Percentiles rank a stretch among this genome's conserved stretches.
phyloP scores from a whole-genome alignment of 2,888 invertebrate genomes.

The Hyppa rectilinea region DNA sequence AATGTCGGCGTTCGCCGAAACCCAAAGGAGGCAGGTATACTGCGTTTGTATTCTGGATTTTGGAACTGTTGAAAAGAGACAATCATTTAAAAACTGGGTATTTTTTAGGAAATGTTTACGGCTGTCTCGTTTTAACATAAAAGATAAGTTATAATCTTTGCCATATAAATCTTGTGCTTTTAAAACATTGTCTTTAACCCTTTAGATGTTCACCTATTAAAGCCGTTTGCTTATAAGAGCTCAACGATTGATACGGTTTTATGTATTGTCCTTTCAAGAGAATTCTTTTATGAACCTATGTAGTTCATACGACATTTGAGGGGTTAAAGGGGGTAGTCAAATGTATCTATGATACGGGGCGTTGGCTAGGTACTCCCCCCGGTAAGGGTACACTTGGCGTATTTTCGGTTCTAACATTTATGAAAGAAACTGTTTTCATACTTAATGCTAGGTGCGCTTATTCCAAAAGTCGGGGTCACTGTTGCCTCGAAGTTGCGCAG shows the following conservation, averaged over 20 bases:
- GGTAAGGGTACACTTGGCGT: neutral
- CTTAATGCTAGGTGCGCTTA: conserved; percentile 73
- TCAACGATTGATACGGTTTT: no score
- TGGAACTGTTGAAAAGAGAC: conserved; percentile 72
- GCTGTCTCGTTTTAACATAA: neutral
- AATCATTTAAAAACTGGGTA: neutral
- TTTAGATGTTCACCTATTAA: no score
- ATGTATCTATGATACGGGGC: neutral
- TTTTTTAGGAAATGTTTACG: neutral
- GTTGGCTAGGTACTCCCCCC: no score
- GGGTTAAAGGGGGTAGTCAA: neutral
- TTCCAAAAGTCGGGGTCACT: conserved; percentile 71
- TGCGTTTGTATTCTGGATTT: conserved; percentile 75
- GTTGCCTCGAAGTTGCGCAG: conserved; percentile 71
- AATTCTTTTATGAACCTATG: no score
- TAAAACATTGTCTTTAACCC: neutral
- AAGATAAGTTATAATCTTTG: neutral
- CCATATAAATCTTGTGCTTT: no score
- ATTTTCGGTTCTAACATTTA: neutral
- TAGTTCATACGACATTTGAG: no score
- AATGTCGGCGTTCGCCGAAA: conserved; percentile 81
- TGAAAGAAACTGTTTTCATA: conserved; percentile 16
- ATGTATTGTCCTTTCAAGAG: no score
- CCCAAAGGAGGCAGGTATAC: conserved; percentile 77
- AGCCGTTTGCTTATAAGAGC: no score